These are phyloP conservation scores for Agonum fuliginosum DNA, from an alignment of 2,888 invertebrate species.

Conservation along the genomic window DNA sequence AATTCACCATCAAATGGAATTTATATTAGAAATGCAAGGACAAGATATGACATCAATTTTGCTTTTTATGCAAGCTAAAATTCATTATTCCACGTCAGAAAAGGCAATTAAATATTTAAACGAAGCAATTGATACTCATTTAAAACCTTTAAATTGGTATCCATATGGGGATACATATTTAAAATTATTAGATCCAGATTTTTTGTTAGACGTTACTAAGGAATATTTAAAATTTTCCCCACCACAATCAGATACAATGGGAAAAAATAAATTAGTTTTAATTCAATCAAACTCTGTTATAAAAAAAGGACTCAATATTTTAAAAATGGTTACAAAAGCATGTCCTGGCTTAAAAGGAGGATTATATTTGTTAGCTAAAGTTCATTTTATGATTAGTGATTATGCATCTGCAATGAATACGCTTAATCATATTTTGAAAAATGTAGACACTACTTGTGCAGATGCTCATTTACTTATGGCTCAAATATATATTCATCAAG, in stretches of 20 bases:
- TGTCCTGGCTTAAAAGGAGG: slow-evolving; percentile 87
- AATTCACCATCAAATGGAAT: slow-evolving; percentile 89
- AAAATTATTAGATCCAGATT: slow-evolving; percentile 87
- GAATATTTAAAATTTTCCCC: slow-evolving; percentile 86
- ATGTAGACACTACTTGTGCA: slow-evolving; percentile 85
- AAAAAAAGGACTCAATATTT: slow-evolving; percentile 78
- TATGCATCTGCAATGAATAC: slow-evolving; percentile 81
- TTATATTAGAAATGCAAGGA: slow-evolving; percentile 87
- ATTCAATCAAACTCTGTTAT: slow-evolving; percentile 71
- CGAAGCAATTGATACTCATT: slow-evolving; percentile 77
- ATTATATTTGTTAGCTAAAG: slow-evolving; percentile 83
- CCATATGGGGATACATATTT: slow-evolving; percentile 87
- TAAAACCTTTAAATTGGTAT: slow-evolving; percentile 74
- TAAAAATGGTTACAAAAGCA: slow-evolving; percentile 83
- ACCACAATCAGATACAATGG: slow-evolving; percentile 74
- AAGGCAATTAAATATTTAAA: slow-evolving; percentile 78
- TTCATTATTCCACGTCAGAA: slow-evolving; percentile 75
- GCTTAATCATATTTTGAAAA: slow-evolving; percentile 83
- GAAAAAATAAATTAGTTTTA: slow-evolving; percentile 62
- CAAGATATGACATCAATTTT: slow-evolving; percentile 81
- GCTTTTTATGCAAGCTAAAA: slow-evolving; percentile 81
- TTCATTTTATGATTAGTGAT: slow-evolving; percentile 88
- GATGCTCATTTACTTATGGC: slow-evolving; percentile 91
- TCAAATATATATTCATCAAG: slow-evolving; percentile 85
- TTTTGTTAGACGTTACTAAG: slow-evolving; percentile 85